These are phyloP conservation scores for Eupristina koningsbergeri DNA, from an alignment of 1,140 invertebrate species.

Conservation along the genomic window DNA sequence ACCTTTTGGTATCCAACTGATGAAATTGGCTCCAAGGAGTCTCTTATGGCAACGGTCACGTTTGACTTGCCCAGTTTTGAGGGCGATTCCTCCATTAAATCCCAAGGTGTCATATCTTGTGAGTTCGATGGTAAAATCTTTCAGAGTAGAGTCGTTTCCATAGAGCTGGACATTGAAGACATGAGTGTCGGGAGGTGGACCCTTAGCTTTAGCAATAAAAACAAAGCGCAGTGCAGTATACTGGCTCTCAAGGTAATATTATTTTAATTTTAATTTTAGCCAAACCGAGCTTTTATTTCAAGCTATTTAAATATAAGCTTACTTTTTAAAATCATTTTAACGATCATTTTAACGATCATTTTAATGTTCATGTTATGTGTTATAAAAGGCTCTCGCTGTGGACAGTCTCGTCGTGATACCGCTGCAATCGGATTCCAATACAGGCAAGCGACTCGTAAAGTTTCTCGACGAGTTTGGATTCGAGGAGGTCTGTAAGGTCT, in stretches of 20 bases:
- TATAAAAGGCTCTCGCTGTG: slow-evolving; percentile 55
- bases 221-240: slow-evolving; percentile 44
- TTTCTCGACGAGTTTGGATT: slow-evolving; percentile 60
- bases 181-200: slow-evolving; percentile 53
- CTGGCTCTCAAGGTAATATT: slow-evolving; percentile 59
- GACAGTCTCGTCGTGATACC: slow-evolving; percentile 57
- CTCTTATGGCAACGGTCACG: slow-evolving; percentile 58
- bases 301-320: too few species aligned
- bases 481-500: slow-evolving; percentile 54
- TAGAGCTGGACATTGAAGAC: slow-evolving; percentile 54
- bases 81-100: slow-evolving; percentile 44
- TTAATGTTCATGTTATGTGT: too few species aligned
- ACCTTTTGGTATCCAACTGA: slow-evolving; percentile 54
- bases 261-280: too few species aligned
- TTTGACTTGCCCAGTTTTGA: slow-evolving; percentile 64
- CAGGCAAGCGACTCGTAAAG: slow-evolving; percentile 40
- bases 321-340: too few species aligned
- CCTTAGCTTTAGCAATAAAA: slow-evolving; percentile 52
- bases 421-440: slow-evolving; percentile 36
- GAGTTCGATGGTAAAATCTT: slow-evolving; percentile 59
- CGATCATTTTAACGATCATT: too few species aligned
- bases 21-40: slow-evolving; percentile 49
- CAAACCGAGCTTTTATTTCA: too few species aligned
- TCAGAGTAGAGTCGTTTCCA: slow-evolving; percentile 58
- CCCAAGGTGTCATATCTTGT: slow-evolving; percentile 61